A percentile compares a stretch with the other conserved stretches of the same genome.
Conservation (phyloP, 2,888 invertebrate genomes). For the Orchesella flavescens region DNA sequence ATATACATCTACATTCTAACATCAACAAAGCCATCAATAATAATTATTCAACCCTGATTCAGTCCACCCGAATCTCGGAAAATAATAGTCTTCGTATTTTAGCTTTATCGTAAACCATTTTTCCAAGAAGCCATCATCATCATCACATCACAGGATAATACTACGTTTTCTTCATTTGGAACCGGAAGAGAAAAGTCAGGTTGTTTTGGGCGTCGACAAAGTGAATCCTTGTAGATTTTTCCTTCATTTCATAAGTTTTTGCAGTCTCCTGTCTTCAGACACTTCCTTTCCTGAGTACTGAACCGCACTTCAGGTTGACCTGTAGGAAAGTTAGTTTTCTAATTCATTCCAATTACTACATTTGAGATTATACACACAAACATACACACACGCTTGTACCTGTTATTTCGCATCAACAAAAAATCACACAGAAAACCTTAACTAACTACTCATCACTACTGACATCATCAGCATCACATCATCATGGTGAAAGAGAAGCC, state of each 20-base stretch:
- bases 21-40: not conserved
- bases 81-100: not conserved
- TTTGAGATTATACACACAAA: conserved; percentile 22
- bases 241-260: no score
- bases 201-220: no score
- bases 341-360: conserved; percentile 1
- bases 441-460: not conserved
- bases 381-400: conserved; percentile 10
- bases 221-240: no score
- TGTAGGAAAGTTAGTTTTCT: not conserved
- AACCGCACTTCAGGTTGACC: not conserved
- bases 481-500: conserved; percentile 94
- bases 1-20: not conserved
- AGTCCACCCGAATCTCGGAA: conserved; percentile 34
- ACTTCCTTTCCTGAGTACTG: not conserved
- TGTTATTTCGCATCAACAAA: not conserved
- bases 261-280: no score
- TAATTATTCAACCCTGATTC: no score
- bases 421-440: not conserved
- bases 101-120: no score
- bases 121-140: not conserved
- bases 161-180: no score
- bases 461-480: not conserved
- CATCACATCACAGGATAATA: no score
- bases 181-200: no score